Base-by-base conservation (phyloP, 2,888 invertebrate genomes). In the Peribatodes rhomboidaria region DNA sequence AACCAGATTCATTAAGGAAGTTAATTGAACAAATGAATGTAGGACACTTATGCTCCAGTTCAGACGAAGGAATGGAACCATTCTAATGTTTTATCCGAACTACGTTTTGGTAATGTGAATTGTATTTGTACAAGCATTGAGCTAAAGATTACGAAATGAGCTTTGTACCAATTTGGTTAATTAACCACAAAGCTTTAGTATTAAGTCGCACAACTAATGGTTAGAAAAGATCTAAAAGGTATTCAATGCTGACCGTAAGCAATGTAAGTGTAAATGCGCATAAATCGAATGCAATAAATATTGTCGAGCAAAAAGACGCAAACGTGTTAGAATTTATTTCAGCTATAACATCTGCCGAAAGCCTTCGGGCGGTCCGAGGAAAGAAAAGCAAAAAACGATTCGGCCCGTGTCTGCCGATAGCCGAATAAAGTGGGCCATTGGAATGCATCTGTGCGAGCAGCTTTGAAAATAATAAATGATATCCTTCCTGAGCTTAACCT, bases 71-170 rank as follows among this genome's bases (percentile, higher is more conserved):
- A 80, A 80, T 65, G 79, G 73, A 68, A 53, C 66, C 59, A 37
- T 61, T 65, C 61, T 60, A 57, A 58, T 53, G 68, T 74, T 78
- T 73, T 75, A 81, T 27, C 77, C 78, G 78, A 81, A 78, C 72
- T 77, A 75, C 73, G 78, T 74, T 82, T 76, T 69, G 70, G 77
- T 76, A 78, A 78, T 78, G 71, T 74, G 74, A 74, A 78, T 73
- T 61, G 73, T 61, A 69, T 78, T 74, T 76, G 74, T 62, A 66
- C 70, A 69, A 52, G 39, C 68, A 69, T 71, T 72, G 70, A 72
- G 74, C 56, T 52, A 44, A n/a, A 46, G 53, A 58, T 52, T 57
- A 31, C 44, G 50, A 52, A 49, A 47, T 27, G 7, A 33, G 13
- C 31, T 46, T 50, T 52, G 44, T 31, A 44, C 49, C n/a, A n/a